Evolutionary conservation across 2,888 invertebrate species (phyloP).

Genomic region (Eucriotettix oculatus): DNA sequence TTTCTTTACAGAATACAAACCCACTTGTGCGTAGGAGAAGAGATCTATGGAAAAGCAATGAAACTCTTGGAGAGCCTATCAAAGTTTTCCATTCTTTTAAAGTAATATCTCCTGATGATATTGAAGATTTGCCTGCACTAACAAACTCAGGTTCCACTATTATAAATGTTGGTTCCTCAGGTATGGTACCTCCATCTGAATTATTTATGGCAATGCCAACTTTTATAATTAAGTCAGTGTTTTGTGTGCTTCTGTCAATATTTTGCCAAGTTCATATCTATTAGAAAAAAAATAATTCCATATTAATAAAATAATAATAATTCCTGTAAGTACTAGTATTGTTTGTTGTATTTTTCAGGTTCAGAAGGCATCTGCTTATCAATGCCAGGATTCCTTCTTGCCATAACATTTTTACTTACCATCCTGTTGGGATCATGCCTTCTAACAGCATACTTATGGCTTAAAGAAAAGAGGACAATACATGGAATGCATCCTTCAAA

Average conservation of each 20-base stretch:
- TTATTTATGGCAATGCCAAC: too few species aligned
- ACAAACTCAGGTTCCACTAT: constrained; percentile 3
- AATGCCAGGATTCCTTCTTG: constrained; percentile 42
- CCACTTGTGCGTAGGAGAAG: constrained; percentile 27
- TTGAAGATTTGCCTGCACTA: constrained; percentile 5
- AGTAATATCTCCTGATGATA: constrained; percentile 11
- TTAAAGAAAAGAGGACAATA: constrained; percentile 13
- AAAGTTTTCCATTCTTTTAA: constrained; percentile 25
- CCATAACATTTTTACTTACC: constrained; percentile 39
- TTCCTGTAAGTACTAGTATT: too few species aligned
- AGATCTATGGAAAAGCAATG: constrained; percentile 31
- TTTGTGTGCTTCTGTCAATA: too few species aligned
- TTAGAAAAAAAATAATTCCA: too few species aligned
- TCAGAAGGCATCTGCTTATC: constrained; percentile 42
- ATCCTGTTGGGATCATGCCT: constrained; percentile 39
- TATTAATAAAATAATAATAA: too few species aligned
- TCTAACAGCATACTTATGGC: constrained; percentile 34
- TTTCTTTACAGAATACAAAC: constrained; percentile 18
- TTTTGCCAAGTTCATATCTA: too few species aligned
- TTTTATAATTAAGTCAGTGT: too few species aligned
- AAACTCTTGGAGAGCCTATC: constrained; percentile 39
- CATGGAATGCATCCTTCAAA: neutral
- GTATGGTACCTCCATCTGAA: neutral
- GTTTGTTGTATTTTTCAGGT: neutral
- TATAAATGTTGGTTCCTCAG: constrained; percentile 6